Conservation (phyloP, 2,797 vertebrate genomes). For the Orestias chungarensis region DNA sequence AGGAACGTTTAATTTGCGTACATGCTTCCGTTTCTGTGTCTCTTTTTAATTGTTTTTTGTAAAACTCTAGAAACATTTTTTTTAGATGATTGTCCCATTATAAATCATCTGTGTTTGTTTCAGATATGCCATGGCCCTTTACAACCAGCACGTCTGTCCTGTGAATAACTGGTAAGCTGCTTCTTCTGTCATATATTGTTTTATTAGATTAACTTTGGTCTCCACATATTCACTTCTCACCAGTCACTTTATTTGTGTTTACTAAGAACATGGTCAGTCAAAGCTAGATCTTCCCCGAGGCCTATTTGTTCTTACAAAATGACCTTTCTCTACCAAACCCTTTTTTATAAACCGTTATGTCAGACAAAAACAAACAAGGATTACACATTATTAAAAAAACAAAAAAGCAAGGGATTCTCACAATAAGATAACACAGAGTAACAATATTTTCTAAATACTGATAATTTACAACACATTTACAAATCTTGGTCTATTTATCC, state of each 20-base stretch:
- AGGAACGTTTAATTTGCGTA: not conserved
- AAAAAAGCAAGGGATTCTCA: not conserved
- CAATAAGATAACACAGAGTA: not conserved
- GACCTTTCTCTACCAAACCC: not conserved
- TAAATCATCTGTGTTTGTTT: constrained; percentile 16
- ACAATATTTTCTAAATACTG: not conserved
- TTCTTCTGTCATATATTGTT: constrained; percentile 5
- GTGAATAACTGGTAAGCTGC: constrained; percentile 82
- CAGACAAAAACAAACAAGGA: not conserved
- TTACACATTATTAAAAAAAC: not conserved
- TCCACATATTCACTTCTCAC: not conserved
- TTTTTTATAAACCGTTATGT: not conserved
- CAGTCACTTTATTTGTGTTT: not conserved
- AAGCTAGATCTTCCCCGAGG: not conserved
- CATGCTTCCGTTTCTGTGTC: not conserved
- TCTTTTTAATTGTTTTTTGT: not conserved
- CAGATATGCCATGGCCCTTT: constrained; percentile 85
- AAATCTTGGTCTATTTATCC: not conserved
- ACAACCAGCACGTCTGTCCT: constrained; percentile 86
- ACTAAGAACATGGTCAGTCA: not conserved
- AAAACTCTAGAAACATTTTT: not conserved
- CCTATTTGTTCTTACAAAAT: not conserved
- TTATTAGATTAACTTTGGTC: constrained; percentile 1
- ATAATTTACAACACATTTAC: not conserved
- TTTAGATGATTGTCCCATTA: not conserved